Base-by-base conservation (phyloP, 2,888 invertebrate genomes). In the Dexiosoma caninum region DNA sequence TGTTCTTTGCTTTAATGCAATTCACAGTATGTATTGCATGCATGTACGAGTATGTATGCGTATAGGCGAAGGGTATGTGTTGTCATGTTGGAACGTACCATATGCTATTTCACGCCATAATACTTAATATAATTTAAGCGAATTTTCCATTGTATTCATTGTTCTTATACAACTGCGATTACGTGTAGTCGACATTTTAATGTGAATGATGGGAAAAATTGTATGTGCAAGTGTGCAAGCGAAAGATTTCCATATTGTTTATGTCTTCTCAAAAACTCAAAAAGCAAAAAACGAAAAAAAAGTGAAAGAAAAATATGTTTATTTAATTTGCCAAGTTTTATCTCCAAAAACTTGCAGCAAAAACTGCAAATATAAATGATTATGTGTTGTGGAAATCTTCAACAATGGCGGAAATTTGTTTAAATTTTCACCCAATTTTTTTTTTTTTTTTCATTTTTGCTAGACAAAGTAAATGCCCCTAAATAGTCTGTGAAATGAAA, bases 371-470 rank as follows among this genome's bases (percentile, higher is more conserved):
- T 35, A 5, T 27, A 30, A 35, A 42, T 60, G 2, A 7, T 27
- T 2, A n/a, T 30, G 30, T 66, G n/a, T 60, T 60, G 49, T 60
- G 35, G n/a, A 27, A 35, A 19, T 14, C 19, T 30, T 9, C 14
- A 53, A 76, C 66, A 55, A 59, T 23, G 70, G 66, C 71, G 80
- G 75, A 80, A 76, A 80, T 80, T 71, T 67, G 66, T 40, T 76
- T 76, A 76, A 75, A 76, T 49, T 49, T 67, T 60, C n/a, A n/a
- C 40, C 35, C 46, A 0, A 0, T 30, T 57, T 51, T 6, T 42
- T 44, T 59, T 2, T 14, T 2, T 32, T 37, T 21, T 10, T 59
- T 0, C 2, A 16, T 27, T 14, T 7, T 16, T 1, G 4, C 21
- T n/a, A n/a, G n/a, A 21, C 16, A 2, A 19, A 49, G 27, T 19